Evolutionary conservation across 2,113 vertebrate species (phyloP).

Genomic region (Diadophis punctatus): DNA sequence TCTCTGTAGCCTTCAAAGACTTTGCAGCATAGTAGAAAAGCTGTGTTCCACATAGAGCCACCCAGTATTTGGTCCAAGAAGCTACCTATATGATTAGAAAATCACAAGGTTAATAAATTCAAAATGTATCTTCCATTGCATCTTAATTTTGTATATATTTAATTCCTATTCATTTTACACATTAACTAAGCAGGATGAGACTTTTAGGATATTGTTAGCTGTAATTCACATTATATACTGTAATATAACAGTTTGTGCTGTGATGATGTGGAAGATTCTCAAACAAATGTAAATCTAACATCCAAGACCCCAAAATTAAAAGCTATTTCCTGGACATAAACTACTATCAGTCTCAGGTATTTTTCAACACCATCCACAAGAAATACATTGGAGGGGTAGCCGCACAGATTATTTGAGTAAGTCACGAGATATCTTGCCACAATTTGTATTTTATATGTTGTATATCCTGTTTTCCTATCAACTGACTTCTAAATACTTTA

Average conservation of each 20-base stretch:
- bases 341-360: background rate
- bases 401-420: background rate
- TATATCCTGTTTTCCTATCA: background rate
- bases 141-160: background rate
- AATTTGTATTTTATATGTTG: background rate
- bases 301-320: background rate
- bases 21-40: slow-evolving; percentile 97
- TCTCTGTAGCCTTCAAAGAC: slow-evolving; percentile 95
- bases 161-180: background rate
- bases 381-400: background rate
- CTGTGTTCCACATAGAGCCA: slow-evolving; percentile 88
- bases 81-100: slow-evolving; percentile 77
- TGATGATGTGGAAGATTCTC: background rate
- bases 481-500: background rate
- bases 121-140: background rate
- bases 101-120: background rate
- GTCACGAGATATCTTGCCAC: background rate
- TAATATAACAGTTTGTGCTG: background rate
- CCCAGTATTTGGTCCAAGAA: slow-evolving; percentile 98
- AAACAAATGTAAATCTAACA: background rate
- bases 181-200: background rate
- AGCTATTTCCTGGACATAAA: background rate
- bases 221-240: background rate
- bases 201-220: background rate
- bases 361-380: background rate